Base-by-base conservation (phyloP, 2,888 invertebrate genomes). In the Calliopum simillimum region DNA sequence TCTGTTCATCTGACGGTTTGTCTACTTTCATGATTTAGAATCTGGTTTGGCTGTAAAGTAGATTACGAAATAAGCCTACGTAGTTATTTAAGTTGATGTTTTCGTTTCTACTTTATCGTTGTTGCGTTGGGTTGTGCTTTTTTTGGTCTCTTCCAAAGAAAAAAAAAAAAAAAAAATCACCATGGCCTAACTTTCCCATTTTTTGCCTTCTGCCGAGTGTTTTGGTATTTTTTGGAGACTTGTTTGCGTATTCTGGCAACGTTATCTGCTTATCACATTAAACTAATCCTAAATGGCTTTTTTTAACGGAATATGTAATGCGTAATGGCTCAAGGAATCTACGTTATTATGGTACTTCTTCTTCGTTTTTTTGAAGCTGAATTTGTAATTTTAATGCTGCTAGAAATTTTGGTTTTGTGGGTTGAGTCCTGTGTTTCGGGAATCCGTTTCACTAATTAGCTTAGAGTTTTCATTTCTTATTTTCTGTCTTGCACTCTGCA, bases 251-350 rank as follows among this genome's bases (percentile, higher is more conserved):
- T 82, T 81, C 81, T 76, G 79, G 77, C 77, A 76, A 79, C 81
- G 82, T 80, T 82, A 77, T 81, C 78, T 79, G 71, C 78, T 79
- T 80, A 80, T 82, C 80, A 81, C 82, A 82, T 82, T 81, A 82
- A 82, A 81, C 81, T 83, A 83, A 82, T 83, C 84, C 84, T 81
- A 84, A 82, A 82, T 82, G 83, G 81, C 43, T 65, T 79, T 83
- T 80, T 81, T 81, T 83, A 77, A 81, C 82, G 82, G 81, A 78
- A 81, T 81, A 82, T 84, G 81, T 81, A 76, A 76, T 76, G 46
- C 62, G 51, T 56, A 25, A 63, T 63, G 16, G 63, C 49, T 63
- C n/a, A 44, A 21, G 63, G 47, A 63, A 25, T 47, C 46, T 14
- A 44, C 13, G 14, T 21, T 43, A 46, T 63, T 6, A 49, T 16